Evolutionary conservation across 2,888 invertebrate genomes (phyloP), one percentile per base, ranked within the genome.

Genomic region (Drosophila prostipennis): DNA sequence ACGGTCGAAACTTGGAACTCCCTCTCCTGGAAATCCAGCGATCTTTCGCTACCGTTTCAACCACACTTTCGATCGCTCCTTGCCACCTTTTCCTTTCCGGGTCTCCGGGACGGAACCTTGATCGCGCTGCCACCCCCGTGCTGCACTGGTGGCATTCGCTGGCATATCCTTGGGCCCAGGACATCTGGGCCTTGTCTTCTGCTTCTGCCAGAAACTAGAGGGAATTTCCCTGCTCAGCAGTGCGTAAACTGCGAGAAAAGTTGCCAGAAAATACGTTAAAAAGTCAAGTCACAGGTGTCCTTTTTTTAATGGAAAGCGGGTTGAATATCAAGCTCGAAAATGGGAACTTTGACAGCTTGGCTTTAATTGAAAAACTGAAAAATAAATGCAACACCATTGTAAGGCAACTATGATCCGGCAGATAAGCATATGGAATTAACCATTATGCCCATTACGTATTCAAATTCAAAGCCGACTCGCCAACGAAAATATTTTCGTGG

Each of bases 381-480:
- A 36, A 29, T 34, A n/a, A 48, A 61, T 61, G 43, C 37, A 11
- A 65, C 13, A 16, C 10, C 34, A 13, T 40, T 26, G 61, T 40
- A 48, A 32, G 39, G 56, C 55, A 40, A 55, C 34, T 43, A 56
- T 61, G 64, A 64, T 64, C 55, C 39, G 16, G n/a, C 48, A 42
- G 61, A 51, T 51, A 58, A 51, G 42, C 64, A 54, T 58, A 58
- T 58, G 70, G 49, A 54, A 43, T 55, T 51, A 40, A 39, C 48
- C 52, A 57, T 40, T 58, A 58, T 53, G n/a, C 55, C 49, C 55
- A 46, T 65, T 36, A 74, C 16, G 23, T 75, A 75, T 75, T 77
- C 83, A 82, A 82, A 85, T 87, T 80, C 78, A 43, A 87, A 87
- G 79, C 85, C 52, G 85, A 46, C 40, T 52, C 29, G 43, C 42